These are phyloP conservation scores for Rattus norvegicus DNA, from an alignment of 2,113 vertebrate species.

Conservation along the genomic window DNA sequence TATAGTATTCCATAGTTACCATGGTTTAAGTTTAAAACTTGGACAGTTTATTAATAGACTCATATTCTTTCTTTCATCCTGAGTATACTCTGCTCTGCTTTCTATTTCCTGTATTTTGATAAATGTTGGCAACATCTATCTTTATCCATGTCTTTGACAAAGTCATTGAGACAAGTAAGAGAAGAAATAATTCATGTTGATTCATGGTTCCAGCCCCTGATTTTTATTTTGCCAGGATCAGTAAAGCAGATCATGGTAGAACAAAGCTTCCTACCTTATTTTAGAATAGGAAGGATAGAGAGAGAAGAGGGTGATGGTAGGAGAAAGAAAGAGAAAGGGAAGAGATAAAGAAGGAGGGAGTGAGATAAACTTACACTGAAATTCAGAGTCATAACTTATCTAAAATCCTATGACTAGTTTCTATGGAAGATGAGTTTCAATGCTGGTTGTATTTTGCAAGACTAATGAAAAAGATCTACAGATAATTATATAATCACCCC, in stretches of 20 bases:
- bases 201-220: background rate
- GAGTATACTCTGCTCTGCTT: background rate
- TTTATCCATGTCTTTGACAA: background rate
- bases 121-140: background rate
- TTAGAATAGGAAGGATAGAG: background rate
- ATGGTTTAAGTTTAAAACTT: background rate
- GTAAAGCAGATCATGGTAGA: background rate
- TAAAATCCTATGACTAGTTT: background rate
- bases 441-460: conserved; percentile 35
- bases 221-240: rapidly evolving
- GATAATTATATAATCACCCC: conserved; percentile 26
- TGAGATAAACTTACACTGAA: background rate
- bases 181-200: background rate
- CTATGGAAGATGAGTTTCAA: background rate
- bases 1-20: background rate
- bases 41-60: background rate
- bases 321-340: background rate
- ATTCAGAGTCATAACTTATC: background rate
- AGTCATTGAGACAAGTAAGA: background rate
- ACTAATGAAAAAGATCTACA: conserved; percentile 40
- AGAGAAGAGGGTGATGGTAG: too few relatives aligned
- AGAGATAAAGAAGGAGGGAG: background rate
- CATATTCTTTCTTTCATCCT: background rate
- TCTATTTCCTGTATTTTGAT: background rate
- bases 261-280: background rate